Base-by-base conservation (phyloP, 1,140 invertebrate species). In the Cecropterus lyciades region DNA sequence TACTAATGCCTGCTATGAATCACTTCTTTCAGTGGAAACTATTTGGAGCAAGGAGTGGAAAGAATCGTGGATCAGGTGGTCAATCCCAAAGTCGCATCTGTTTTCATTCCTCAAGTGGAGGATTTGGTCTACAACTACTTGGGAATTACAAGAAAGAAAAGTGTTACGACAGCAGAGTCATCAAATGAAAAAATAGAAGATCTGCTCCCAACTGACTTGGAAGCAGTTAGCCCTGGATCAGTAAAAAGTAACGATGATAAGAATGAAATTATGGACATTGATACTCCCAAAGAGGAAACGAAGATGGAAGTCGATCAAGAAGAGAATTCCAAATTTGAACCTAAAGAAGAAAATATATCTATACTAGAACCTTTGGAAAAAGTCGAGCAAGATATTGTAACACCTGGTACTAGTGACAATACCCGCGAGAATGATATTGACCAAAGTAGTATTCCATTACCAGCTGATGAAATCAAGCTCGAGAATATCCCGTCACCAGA, bases 11-110 rank as follows among this genome's bases (percentile, higher is more conserved):
- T n/a, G 5, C 1, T 20, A 20, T 20, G 5, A 20, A 20, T 30
- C 7, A 30, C 27, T 60, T 20, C 68, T 76, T 69, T 67, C 89
- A 98, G 97, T 78, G 95, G 96, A 67, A 96, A 96, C 46, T 96
- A 97, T 89, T 89, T 98, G 67, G 95, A 96, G 68, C 95, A 95
- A 65, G 98, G 98, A 15, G 96, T 99, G 3, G 97, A 98, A 85
- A 94, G 98, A 72, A 98, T 99, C 67, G 97, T 99, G 0, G 97
- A 99, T 87, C 98, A 99, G 93, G 97, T 98, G 0, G 97, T 99
- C 0, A 98, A 98, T 90, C 97, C 97, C 3, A 98, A 98, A 93
- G 96, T 98, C 5, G 95, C 96, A 69, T 94, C 95, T 7, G 94
- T 97, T 1, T 98, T 99, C 83, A 95, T 97, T 80, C 96, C 97